Evolutionary conservation across 2,888 invertebrate species (phyloP).

Genomic region (Plebejus anna): DNA sequence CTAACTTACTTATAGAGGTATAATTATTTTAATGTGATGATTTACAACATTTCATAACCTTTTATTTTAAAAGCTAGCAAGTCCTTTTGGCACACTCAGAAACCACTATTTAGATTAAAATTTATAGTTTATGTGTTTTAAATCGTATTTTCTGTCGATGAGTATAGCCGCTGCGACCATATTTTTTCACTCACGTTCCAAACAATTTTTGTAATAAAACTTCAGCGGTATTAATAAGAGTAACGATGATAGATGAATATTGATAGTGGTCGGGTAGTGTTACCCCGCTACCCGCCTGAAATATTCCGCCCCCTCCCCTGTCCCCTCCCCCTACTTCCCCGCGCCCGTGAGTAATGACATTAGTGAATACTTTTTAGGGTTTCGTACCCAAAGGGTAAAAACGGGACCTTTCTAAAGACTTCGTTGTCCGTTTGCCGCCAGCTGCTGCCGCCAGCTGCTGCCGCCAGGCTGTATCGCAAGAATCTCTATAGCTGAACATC

Average conservation of each 20-base stretch:
- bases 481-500: no score
- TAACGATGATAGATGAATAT: slow-evolving; percentile 19
- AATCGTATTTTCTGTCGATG: no score
- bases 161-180: no score
- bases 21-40: neutral
- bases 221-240: neutral
- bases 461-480: no score
- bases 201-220: neutral
- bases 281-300: neutral
- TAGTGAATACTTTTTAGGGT: neutral
- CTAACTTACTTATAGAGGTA: neutral
- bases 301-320: neutral
- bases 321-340: neutral
- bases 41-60: neutral
- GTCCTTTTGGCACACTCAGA: no score
- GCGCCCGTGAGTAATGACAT: neutral
- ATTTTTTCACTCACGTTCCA: neutral
- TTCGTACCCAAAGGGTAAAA: no score
- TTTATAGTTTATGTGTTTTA: no score
- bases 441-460: no score
- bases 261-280: neutral
- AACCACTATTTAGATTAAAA: no score
- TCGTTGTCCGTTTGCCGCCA: no score
- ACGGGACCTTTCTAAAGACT: neutral
- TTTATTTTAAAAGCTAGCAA: no score